phyloP scores from a whole-genome alignment of 1,140 invertebrate species.

The Rhagoletis pomonella region DNA sequence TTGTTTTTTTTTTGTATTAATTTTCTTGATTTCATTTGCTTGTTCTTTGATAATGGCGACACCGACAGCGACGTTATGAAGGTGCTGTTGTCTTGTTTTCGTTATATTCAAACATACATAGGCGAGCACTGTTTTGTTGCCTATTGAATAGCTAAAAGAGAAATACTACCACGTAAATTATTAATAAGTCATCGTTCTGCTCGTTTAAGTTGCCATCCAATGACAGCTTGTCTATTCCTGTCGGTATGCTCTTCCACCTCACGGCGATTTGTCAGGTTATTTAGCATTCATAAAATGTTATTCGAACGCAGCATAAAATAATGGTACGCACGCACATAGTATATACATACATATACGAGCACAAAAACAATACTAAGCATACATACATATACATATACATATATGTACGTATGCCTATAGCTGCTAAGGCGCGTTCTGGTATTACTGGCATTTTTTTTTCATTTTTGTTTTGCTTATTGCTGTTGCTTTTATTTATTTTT shows the following conservation, averaged over 20 bases:
- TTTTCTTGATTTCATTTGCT: conserved; percentile 7
- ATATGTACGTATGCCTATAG: neutral
- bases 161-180: conserved; percentile 72
- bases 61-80: neutral
- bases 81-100: neutral
- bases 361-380: neutral
- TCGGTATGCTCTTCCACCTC: conserved; percentile 8
- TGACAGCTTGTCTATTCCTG: conserved; percentile 56
- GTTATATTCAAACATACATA: too few species aligned
- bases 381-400: neutral
- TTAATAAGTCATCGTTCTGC: conserved; percentile 61
- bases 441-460: neutral
- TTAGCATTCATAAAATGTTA: conserved; percentile 71
- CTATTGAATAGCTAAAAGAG: conserved; percentile 8
- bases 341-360: too few species aligned
- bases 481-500: neutral
- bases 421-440: neutral
- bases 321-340: conserved; percentile 58
- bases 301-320: conserved; percentile 68
- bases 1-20: neutral
- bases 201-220: conserved; percentile 53
- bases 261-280: conserved; percentile 56
- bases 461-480: neutral
- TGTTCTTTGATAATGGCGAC: neutral
- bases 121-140: neutral